Conservation (phyloP, 2,113 vertebrate species). For the Labrus mixtus region DNA sequence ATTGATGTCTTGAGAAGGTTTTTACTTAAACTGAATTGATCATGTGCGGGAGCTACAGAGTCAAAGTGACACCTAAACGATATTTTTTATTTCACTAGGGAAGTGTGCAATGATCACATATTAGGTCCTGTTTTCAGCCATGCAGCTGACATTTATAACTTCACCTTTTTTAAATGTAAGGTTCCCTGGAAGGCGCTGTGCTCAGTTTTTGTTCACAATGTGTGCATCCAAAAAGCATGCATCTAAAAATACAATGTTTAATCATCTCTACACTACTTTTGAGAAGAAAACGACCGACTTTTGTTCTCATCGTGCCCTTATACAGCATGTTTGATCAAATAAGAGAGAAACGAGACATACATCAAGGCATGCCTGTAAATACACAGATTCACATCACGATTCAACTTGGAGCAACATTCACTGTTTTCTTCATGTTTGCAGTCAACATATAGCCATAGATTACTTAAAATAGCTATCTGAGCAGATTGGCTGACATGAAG, state of each 20-base stretch:
- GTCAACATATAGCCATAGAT: conserved; percentile 55
- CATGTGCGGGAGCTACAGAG: conserved; percentile 46
- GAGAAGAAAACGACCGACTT: conserved; percentile 20
- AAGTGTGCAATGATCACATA: conserved; percentile 62
- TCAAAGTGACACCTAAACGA: conserved; percentile 50
- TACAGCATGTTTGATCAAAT: conserved; percentile 19
- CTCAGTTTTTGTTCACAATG: conserved; percentile 43
- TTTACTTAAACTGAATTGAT: conserved; percentile 28
- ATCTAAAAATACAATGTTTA: conserved; percentile 44
- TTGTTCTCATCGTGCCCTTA: conserved; percentile 36
- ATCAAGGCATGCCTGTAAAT: conserved; percentile 58
- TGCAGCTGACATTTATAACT: conserved; percentile 42
- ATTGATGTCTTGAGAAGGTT: neutral
- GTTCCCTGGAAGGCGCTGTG: conserved; percentile 41
- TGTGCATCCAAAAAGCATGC: conserved; percentile 56
- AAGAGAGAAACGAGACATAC: conserved; percentile 27
- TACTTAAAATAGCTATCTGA: conserved; percentile 50
- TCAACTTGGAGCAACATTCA: conserved; percentile 51
- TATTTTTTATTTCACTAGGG: conserved; percentile 37
- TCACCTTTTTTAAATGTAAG: conserved; percentile 6
- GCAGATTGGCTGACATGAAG: conserved; percentile 40
- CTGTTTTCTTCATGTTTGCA: conserved; percentile 45
- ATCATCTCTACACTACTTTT: conserved; percentile 20
- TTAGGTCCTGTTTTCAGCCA: conserved; percentile 63
- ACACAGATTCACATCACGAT: conserved; percentile 51